Evolutionary conservation across 2,797 vertebrate species (phyloP).

Genomic region (Amphiprion clarkii): DNA sequence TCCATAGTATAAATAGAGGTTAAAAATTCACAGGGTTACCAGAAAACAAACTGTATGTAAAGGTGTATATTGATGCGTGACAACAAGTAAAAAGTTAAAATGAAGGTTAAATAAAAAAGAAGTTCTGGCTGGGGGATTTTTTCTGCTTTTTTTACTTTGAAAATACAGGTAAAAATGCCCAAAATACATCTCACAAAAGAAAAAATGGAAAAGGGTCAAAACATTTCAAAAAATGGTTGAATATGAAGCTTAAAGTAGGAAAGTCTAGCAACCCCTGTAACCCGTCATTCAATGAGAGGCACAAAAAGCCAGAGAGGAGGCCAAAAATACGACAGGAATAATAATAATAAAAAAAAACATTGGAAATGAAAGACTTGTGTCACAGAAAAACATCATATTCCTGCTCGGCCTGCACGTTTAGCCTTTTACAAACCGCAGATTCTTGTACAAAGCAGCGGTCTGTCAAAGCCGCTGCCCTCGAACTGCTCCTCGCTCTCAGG

Average conservation of each 20-base stretch:
- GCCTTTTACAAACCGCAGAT: slow-evolving; percentile 29
- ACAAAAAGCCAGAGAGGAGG: slow-evolving; percentile 21
- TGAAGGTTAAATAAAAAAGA: too few relatives aligned
- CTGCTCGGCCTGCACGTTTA: not conserved
- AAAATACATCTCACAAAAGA: too few relatives aligned
- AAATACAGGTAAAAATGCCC: too few relatives aligned
- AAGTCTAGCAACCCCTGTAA: slow-evolving; percentile 5
- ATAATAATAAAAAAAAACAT: not conserved
- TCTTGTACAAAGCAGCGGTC: slow-evolving; percentile 32
- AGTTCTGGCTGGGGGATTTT: too few relatives aligned
- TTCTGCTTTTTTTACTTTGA: too few relatives aligned
- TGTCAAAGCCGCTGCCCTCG: slow-evolving; percentile 26
- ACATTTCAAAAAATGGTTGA: too few relatives aligned
- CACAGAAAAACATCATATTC: slow-evolving; percentile 12
- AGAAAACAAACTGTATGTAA: not conserved
- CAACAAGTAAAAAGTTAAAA: too few relatives aligned
- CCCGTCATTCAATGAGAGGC: slow-evolving; percentile 9
- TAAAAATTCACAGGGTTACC: too few relatives aligned
- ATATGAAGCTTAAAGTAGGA: not conserved
- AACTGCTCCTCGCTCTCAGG: slow-evolving; percentile 23
- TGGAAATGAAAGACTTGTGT: slow-evolving; percentile 46
- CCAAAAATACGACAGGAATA: slow-evolving; percentile 6
- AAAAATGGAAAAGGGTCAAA: too few relatives aligned
- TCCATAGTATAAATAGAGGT: too few relatives aligned
- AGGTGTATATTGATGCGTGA: not conserved